phyloP scores from a whole-genome alignment of 2,888 invertebrate species.

The Bombylius major region DNA sequence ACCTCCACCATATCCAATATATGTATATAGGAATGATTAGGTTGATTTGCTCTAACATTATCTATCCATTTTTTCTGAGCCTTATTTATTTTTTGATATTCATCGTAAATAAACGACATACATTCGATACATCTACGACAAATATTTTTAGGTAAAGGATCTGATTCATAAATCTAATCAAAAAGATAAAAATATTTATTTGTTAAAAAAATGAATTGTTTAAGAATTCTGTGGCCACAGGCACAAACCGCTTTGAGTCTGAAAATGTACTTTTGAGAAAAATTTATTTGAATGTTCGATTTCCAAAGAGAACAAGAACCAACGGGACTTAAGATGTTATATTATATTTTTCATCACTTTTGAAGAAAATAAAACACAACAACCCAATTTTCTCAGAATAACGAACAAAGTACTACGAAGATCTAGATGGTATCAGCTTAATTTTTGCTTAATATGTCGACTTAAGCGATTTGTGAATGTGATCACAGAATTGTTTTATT shows the following conservation, averaged over 20 bases:
- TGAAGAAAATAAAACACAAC: not conserved
- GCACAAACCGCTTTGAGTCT: too few species aligned
- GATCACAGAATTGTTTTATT: too few species aligned
- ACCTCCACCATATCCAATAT: conserved; percentile 22
- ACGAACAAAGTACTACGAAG: too few species aligned
- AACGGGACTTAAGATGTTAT: too few species aligned
- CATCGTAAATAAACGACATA: conserved; percentile 19
- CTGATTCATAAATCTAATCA: conserved; percentile 22
- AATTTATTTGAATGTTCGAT: too few species aligned
- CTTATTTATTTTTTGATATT: conserved; percentile 19
- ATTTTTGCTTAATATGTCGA: too few species aligned
- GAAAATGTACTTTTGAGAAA: too few species aligned
- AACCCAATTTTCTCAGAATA: not conserved
- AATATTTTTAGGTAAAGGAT: conserved; percentile 26
- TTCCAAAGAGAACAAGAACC: too few species aligned
- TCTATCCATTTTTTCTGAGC: conserved; percentile 23
- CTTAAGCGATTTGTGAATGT: too few species aligned
- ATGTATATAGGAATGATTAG: conserved; percentile 22
- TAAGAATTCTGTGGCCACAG: not conserved
- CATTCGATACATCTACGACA: conserved; percentile 22
- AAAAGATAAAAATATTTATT: conserved; percentile 3
- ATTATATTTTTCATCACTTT: too few species aligned
- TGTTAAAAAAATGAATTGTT: not conserved
- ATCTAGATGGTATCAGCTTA: too few species aligned
- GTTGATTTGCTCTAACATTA: conserved; percentile 21